Conservation (phyloP, 2,888 invertebrate species). For the Minunthozetes semirufus region DNA sequence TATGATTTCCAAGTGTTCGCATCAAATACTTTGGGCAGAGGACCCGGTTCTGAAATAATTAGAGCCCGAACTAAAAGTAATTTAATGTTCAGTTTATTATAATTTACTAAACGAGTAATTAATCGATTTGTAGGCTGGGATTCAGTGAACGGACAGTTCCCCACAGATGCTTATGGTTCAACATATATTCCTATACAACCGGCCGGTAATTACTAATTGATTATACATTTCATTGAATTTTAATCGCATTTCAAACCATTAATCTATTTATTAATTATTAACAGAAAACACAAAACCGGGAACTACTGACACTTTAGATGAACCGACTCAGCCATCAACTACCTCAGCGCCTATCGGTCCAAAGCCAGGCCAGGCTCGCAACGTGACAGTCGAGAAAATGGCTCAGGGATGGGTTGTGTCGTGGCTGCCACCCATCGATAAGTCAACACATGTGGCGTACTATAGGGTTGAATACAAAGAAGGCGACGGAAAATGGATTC, state of each 20-base stretch:
- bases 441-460: conserved; percentile 61
- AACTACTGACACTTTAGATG: conserved; percentile 18
- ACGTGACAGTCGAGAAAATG: conserved; percentile 80
- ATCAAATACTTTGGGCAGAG: conserved; percentile 87
- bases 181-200: conserved; percentile 63
- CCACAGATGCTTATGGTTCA: conserved; percentile 66
- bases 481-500: conserved; percentile 51
- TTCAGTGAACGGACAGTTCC: conserved; percentile 57
- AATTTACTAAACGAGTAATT: neutral
- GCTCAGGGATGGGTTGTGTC: conserved; percentile 80
- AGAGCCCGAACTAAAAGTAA: conserved; percentile 81
- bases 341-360: conserved; percentile 60
- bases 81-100: neutral
- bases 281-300: conserved; percentile 13
- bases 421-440: conserved; percentile 70
- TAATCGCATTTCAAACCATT: no score
- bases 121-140: conserved; percentile 55
- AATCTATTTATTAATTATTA: neutral
- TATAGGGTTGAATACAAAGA: conserved; percentile 87
- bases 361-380: conserved; percentile 80
- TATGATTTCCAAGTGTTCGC: conserved; percentile 96
- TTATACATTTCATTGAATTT: neutral
- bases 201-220: conserved; percentile 56
- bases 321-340: conserved; percentile 23
- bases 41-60: conserved; percentile 89